These are phyloP conservation scores for Leptinotarsa tumamoca DNA, from an alignment of 2,888 invertebrate species.

Conservation along the genomic window DNA sequence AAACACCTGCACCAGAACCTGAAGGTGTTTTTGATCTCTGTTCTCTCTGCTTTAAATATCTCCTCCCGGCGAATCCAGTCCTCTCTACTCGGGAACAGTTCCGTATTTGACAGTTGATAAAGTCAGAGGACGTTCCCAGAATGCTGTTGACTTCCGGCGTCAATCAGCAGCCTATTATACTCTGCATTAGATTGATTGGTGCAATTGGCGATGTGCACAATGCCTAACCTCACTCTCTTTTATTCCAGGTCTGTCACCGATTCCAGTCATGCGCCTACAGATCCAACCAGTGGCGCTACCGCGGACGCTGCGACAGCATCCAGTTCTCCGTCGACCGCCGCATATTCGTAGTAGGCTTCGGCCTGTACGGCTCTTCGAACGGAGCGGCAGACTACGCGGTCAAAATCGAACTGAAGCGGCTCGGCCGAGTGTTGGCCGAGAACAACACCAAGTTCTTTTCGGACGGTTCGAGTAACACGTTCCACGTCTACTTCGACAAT, in stretches of 20 bases:
- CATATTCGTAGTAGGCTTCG: constrained; percentile 96
- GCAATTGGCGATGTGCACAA: no score
- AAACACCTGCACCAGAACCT: no score
- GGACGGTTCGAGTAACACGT: constrained; percentile 96
- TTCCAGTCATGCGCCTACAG: constrained; percentile 97
- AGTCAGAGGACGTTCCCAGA: no score
- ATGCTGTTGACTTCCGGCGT: no score
- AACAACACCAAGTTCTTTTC: constrained; percentile 95
- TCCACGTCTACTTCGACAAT: constrained; percentile 88
- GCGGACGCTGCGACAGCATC: constrained; percentile 96
- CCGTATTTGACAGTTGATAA: no score
- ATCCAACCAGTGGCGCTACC: constrained; percentile 97
- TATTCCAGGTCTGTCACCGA: constrained; percentile 85
- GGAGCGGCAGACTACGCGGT: constrained; percentile 96
- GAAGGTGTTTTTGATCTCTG: no score
- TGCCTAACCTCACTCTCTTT: neutral
- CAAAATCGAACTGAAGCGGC: constrained; percentile 91
- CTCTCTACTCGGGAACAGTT: no score
- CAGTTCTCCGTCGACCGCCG: constrained; percentile 96
- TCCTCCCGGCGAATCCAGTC: no score
- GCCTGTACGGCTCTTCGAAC: constrained; percentile 95
- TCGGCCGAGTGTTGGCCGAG: constrained; percentile 89
- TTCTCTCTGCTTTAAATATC: no score
- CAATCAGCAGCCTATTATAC: neutral
- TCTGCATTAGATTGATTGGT: neutral